These are phyloP conservation scores for Helarctos malayanus DNA, from an alignment of 2,797 vertebrate genomes.

Conservation along the genomic window DNA sequence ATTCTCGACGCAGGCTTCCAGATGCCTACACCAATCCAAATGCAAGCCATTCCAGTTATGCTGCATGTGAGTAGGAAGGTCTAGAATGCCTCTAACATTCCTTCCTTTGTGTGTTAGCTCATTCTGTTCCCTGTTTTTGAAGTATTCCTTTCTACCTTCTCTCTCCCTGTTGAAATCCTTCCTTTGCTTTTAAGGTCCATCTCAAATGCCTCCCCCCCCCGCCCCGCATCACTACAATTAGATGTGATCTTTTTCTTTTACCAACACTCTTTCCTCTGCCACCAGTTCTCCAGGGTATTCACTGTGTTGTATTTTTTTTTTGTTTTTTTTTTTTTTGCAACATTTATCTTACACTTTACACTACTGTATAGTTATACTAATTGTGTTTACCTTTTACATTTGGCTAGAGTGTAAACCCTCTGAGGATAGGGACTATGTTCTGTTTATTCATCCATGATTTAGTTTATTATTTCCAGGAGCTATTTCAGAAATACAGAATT, in stretches of 20 bases:
- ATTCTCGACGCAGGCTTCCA: conserved; percentile 92
- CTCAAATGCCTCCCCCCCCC: not conserved
- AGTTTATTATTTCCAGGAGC: conserved; percentile 50
- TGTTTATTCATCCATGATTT: conserved; percentile 48
- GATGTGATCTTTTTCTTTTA: not conserved
- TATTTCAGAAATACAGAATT: conserved; percentile 56
- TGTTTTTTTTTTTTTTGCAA: conserved; percentile 5
- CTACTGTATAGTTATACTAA: not conserved
- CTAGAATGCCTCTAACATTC: not conserved
- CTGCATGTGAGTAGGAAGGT: conserved; percentile 92
- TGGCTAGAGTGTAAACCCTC: conserved; percentile 45
- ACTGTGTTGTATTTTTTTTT: not conserved
- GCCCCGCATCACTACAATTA: not conserved
- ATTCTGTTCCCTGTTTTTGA: conserved; percentile 27
- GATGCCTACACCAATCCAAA: conserved; percentile 95
- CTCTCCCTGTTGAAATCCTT: conserved; percentile 2
- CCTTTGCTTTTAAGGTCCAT: conserved; percentile 21
- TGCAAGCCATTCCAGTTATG: conserved; percentile 98
- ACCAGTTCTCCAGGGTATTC: not conserved
- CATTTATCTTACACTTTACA: conserved; percentile 1
- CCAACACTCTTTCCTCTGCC: not conserved
- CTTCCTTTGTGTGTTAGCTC: not conserved
- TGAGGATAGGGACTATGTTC: not conserved
- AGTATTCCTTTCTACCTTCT: not conserved
- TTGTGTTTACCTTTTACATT: conserved; percentile 8